These are phyloP conservation scores for Girardinus metallicus DNA, from an alignment of 2,797 vertebrate species.

Conservation along the genomic window DNA sequence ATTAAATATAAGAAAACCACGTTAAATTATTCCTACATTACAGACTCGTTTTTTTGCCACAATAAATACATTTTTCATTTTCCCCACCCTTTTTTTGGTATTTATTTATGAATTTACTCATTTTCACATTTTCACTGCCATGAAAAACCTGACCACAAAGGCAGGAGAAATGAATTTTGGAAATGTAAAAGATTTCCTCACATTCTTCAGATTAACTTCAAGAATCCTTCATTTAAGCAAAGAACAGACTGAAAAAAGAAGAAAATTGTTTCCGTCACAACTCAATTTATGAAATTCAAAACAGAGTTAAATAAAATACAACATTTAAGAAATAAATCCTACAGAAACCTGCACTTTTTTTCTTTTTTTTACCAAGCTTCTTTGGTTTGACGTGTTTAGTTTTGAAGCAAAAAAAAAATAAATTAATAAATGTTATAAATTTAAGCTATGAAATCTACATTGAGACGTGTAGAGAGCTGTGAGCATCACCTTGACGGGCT, in stretches of 20 bases:
- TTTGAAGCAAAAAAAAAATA: background rate
- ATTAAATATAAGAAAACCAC: background rate
- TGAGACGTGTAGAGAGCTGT: background rate
- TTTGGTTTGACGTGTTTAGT: background rate
- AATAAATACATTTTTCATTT: background rate
- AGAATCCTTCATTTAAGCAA: background rate
- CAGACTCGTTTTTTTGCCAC: background rate
- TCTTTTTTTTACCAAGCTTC: background rate
- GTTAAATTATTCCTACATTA: background rate
- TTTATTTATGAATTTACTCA: background rate
- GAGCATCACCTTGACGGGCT: constrained; percentile 76
- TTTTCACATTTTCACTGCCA: background rate
- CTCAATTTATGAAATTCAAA: background rate
- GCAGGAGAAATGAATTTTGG: background rate
- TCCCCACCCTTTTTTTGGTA: background rate
- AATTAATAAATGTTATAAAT: background rate
- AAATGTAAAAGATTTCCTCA: background rate
- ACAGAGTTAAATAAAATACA: background rate
- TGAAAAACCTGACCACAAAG: background rate
- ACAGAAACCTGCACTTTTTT: background rate
- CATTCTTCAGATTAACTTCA: background rate
- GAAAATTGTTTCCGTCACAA: background rate
- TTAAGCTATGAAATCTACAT: background rate
- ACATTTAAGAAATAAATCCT: background rate
- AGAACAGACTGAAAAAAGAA: background rate